These are phyloP conservation scores for Lithophane semibrunnea DNA, from an alignment of 2,888 invertebrate genomes.

Conservation along the genomic window DNA sequence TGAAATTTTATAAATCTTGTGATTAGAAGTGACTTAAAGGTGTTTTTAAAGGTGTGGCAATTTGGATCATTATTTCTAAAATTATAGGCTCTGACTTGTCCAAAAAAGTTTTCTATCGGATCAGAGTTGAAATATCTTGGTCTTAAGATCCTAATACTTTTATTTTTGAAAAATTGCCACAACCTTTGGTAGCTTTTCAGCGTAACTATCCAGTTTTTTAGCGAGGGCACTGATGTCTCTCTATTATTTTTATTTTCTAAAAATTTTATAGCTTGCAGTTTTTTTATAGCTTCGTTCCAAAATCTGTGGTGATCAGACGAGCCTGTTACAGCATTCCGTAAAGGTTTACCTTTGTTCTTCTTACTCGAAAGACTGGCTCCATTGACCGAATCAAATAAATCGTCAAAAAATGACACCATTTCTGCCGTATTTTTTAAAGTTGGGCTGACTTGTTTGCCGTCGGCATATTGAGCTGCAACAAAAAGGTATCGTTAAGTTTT, in stretches of 20 bases:
- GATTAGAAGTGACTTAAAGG: not conserved
- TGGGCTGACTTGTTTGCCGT: not conserved
- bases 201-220: not conserved
- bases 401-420: not conserved
- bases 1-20: not conserved
- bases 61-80: not conserved
- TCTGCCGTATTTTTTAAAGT: not conserved
- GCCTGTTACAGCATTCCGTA: not conserved
- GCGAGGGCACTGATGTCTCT: not conserved
- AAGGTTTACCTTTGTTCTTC: not conserved
- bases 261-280: not conserved
- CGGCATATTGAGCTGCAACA: not conserved
- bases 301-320: not conserved
- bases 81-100: not conserved
- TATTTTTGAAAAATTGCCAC: not conserved
- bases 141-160: too few relatives aligned
- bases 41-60: not conserved
- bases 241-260: not conserved
- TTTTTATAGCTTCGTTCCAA: not conserved
- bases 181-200: not conserved
- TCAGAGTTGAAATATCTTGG: not conserved
- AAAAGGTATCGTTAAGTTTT: not conserved
- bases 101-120: not conserved
- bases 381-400: not conserved
- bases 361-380: not conserved